Conservation (phyloP, 2,888 invertebrate species). For the Pterostichus madidus region DNA sequence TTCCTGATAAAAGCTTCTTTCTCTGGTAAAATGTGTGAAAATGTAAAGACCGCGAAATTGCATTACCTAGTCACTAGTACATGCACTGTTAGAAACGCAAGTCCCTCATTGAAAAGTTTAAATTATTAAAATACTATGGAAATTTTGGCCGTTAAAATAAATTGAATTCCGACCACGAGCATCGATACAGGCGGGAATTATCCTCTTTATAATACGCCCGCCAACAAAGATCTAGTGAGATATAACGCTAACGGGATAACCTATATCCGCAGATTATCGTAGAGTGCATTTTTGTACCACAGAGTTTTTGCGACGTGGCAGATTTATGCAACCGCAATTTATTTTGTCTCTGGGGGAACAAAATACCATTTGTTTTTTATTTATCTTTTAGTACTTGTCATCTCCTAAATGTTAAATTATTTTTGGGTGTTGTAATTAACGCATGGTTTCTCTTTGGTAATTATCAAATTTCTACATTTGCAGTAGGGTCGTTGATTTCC, state of each 20-base stretch:
- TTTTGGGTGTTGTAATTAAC: neutral
- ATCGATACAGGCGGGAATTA: slow-evolving; percentile 17
- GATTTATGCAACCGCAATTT: neutral
- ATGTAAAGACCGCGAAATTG: slow-evolving; percentile 12
- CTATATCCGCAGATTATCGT: slow-evolving; percentile 17
- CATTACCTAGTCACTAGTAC: slow-evolving; percentile 17
- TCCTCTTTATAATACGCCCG: neutral
- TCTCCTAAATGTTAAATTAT: too few species aligned
- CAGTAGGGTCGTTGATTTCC: too few species aligned
- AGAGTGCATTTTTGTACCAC: neutral
- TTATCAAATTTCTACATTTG: neutral
- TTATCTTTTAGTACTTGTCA: neutral
- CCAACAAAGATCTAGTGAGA: slow-evolving; percentile 17
- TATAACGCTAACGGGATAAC: neutral
- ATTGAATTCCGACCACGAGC: slow-evolving; percentile 19
- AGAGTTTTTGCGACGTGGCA: neutral
- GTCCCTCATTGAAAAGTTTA: slow-evolving; percentile 33
- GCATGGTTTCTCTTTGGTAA: neutral
- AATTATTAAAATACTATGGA: slow-evolving; percentile 35
- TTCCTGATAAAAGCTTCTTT: slow-evolving; percentile 19
- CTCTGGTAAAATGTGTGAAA: slow-evolving; percentile 15
- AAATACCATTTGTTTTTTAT: neutral
- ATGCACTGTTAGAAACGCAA: neutral
- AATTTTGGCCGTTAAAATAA: slow-evolving; percentile 34
- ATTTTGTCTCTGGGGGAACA: neutral